Percentiles rank a stretch among this genome's conserved stretches.
phyloP scores from a whole-genome alignment of 2,888 invertebrate genomes.

The Sericinus montela region DNA sequence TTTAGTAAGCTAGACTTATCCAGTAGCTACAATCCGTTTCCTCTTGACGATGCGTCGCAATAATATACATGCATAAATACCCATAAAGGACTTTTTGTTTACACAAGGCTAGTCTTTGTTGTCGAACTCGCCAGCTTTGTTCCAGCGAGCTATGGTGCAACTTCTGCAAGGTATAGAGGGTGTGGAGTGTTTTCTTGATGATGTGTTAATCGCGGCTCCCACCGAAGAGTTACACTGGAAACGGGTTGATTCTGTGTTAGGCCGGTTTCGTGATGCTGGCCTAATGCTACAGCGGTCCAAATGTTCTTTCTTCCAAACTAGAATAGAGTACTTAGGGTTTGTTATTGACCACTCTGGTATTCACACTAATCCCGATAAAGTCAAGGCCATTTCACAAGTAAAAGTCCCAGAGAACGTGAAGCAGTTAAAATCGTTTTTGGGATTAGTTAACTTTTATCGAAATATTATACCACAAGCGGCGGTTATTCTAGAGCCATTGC shows the following conservation, averaged over 20 bases:
- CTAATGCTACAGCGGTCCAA: not conserved
- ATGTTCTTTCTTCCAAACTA: not conserved
- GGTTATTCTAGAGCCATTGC: not conserved
- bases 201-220: not conserved
- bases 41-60: not conserved
- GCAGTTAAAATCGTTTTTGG: not conserved
- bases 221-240: not conserved
- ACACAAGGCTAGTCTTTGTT: too few relatives aligned
- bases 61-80: too few relatives aligned
- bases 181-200: not conserved
- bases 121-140: too few relatives aligned
- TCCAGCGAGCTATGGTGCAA: too few relatives aligned
- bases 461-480: not conserved
- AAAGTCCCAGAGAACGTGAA: not conserved
- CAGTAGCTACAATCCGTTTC: not conserved
- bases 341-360: not conserved
- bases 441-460: not conserved
- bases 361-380: not conserved
- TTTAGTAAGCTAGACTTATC: not conserved
- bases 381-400: not conserved
- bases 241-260: not conserved
- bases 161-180: not conserved
- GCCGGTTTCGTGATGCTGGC: not conserved
- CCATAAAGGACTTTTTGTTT: too few relatives aligned
- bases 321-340: not conserved